Evolutionary conservation across 2,113 vertebrate species (phyloP).

Genomic region (Pluvialis apricaria): DNA sequence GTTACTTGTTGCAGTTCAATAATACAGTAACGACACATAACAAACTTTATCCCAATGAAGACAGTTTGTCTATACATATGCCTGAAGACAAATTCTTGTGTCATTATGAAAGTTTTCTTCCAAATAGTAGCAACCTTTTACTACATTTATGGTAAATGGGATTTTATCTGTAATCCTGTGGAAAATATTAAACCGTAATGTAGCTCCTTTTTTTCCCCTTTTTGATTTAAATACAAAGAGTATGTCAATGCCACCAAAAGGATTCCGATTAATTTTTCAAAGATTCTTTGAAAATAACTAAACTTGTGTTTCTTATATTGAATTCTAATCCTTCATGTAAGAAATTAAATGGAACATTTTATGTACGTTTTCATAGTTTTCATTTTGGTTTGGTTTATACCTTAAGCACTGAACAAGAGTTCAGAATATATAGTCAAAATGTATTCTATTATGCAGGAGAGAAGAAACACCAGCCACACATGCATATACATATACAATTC

Average conservation of each 20-base stretch:
- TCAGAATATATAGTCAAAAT: not conserved
- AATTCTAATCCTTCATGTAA: not conserved
- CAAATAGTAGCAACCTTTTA: not conserved
- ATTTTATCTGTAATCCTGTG: not conserved
- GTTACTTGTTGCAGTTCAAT: not conserved
- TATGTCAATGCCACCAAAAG: not conserved
- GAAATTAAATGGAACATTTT: not conserved
- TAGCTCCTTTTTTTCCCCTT: not conserved
- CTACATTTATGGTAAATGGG: not conserved
- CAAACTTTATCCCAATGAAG: not conserved
- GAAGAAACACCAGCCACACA: not conserved
- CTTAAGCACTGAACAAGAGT: not conserved
- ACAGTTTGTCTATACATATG: not conserved
- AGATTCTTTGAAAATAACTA: not conserved
- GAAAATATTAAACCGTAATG: not conserved
- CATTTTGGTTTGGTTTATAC: not conserved
- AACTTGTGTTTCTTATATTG: not conserved
- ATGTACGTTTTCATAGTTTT: not conserved
- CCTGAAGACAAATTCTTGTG: not conserved
- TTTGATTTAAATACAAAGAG: not conserved
- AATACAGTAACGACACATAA: not conserved
- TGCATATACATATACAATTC: not conserved
- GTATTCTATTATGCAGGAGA: not conserved
- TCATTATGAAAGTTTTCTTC: not conserved
- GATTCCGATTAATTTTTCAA: not conserved